Conservation (phyloP, 2,797 vertebrate genomes). For the Huso huso region DNA sequence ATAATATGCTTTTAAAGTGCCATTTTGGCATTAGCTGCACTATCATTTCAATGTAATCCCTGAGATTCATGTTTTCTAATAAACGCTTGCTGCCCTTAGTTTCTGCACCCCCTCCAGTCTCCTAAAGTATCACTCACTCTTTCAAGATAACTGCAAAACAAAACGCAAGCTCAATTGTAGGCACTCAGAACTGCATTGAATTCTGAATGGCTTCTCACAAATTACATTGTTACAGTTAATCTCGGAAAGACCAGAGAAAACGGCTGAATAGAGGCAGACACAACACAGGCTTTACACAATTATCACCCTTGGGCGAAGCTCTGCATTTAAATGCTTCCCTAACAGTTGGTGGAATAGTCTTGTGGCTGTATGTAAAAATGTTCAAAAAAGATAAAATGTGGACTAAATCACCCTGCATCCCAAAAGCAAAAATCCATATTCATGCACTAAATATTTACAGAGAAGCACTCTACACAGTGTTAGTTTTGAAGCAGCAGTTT, state of each 20-base stretch:
- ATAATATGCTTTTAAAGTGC: too few species aligned
- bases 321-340: slow-evolving; percentile 41
- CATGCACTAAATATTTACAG: background rate
- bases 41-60: too few species aligned
- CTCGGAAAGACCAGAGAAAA: slow-evolving; percentile 35
- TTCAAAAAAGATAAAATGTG: slow-evolving; percentile 17
- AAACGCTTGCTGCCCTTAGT: too few species aligned
- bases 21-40: too few species aligned
- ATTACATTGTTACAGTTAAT: slow-evolving; percentile 30
- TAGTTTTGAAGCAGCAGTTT: too few species aligned
- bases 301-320: slow-evolving; percentile 32
- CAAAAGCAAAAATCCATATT: background rate
- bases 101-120: too few species aligned
- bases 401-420: slow-evolving; percentile 22
- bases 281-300: slow-evolving; percentile 39
- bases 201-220: slow-evolving; percentile 22
- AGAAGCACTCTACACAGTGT: too few species aligned
- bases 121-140: too few species aligned
- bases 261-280: slow-evolving; percentile 39
- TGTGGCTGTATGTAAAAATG: slow-evolving; percentile 50
- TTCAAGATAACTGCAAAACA: too few species aligned
- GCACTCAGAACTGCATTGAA: background rate
- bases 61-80: too few species aligned
- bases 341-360: slow-evolving; percentile 55
- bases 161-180: background rate